phyloP scores from a whole-genome alignment of 2,888 invertebrate genomes.

The Apodemia hepburni region DNA sequence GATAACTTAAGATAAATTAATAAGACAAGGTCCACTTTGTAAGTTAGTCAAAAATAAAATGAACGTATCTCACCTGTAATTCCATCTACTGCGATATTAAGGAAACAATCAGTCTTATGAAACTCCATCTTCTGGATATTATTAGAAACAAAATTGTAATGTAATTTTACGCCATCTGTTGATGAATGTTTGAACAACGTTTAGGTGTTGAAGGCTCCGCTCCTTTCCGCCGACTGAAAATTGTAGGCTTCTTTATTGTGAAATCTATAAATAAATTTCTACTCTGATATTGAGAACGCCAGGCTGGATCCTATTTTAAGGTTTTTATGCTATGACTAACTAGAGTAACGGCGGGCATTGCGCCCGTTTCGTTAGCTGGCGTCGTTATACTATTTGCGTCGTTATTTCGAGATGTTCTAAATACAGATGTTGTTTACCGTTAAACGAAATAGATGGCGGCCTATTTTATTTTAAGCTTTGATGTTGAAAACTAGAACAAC shows the following conservation, averaged over 20 bases:
- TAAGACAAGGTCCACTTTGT: too few relatives aligned
- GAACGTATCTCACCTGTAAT: constrained; percentile 33
- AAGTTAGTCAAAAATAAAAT: too few relatives aligned
- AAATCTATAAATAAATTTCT: constrained; percentile 44
- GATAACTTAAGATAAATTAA: too few relatives aligned
- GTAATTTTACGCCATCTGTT: constrained; percentile 50
- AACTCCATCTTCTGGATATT: constrained; percentile 52
- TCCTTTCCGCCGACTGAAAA: constrained; percentile 54
- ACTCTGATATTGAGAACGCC: constrained; percentile 45
- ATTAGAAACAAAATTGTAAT: background rate
- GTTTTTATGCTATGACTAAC: constrained; percentile 38
- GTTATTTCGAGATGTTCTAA: constrained; percentile 46
- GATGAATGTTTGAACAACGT: constrained; percentile 22
- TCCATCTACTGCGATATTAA: constrained; percentile 46
- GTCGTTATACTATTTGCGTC: constrained; percentile 59
- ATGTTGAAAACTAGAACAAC: background rate
- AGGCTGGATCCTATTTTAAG: constrained; percentile 46
- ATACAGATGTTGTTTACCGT: constrained; percentile 36
- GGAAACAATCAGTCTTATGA: constrained; percentile 23
- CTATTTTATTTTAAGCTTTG: constrained; percentile 24
- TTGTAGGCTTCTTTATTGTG: constrained; percentile 43
- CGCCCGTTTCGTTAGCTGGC: constrained; percentile 53
- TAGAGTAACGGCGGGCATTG: constrained; percentile 37
- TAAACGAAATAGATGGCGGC: constrained; percentile 50
- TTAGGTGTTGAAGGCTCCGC: constrained; percentile 57